phyloP scores from a whole-genome alignment of 2,797 vertebrate genomes.

The Trematomus bernacchii region DNA sequence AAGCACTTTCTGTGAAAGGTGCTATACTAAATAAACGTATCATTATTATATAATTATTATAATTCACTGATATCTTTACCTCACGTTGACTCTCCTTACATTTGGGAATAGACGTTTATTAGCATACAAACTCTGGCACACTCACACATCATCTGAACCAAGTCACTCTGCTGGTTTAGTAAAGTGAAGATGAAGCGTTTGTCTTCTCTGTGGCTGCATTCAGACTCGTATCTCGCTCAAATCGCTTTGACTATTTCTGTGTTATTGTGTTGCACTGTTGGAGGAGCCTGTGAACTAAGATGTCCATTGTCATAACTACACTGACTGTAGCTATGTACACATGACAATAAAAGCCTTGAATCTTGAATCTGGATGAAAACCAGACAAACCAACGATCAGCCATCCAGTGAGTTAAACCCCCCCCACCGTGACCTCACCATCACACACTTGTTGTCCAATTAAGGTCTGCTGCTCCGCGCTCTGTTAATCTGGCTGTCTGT shows the following conservation, averaged over 20 bases:
- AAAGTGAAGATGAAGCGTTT: conserved; percentile 23
- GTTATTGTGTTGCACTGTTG: too few relatives aligned
- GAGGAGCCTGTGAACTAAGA: too few relatives aligned
- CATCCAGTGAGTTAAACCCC: conserved; percentile 31
- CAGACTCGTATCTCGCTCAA: conserved; percentile 66
- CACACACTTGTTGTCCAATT: conserved; percentile 77
- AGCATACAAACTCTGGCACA: background rate
- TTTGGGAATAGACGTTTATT: background rate
- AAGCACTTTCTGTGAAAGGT: too few relatives aligned
- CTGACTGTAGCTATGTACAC: too few relatives aligned
- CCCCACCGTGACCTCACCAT: conserved; percentile 40
- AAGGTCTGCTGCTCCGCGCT: conserved; percentile 73
- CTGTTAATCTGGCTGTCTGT: conserved; percentile 65
- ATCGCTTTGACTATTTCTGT: conserved; percentile 31
- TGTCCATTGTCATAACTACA: too few relatives aligned
- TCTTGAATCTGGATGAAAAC: conserved; percentile 68
- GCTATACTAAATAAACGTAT: too few relatives aligned
- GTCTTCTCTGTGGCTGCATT: conserved; percentile 25
- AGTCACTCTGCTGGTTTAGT: conserved; percentile 3
- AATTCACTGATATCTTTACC: conserved; percentile 17
- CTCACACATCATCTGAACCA: conserved; percentile 14
- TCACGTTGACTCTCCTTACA: background rate
- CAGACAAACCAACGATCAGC: conserved; percentile 57
- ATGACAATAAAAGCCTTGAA: too few relatives aligned
- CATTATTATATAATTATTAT: background rate